phyloP scores from a whole-genome alignment of 2,113 vertebrate species.

The Python bivittatus region DNA sequence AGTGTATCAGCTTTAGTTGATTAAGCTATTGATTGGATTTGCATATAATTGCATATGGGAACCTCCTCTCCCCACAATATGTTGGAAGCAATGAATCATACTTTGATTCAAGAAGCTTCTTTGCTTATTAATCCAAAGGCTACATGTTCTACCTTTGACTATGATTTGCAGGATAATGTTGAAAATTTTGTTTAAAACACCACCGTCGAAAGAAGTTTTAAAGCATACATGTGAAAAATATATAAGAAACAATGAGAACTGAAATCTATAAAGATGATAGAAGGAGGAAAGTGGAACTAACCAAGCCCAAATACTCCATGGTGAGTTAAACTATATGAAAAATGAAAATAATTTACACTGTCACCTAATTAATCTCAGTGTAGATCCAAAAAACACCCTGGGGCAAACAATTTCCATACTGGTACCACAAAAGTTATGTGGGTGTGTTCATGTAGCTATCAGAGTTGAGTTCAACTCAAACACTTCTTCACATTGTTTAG shows the following conservation, averaged over 20 bases:
- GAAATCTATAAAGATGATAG: too few species aligned
- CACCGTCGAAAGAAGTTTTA: not conserved
- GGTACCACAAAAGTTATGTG: too few species aligned
- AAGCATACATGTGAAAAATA: not conserved
- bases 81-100: not conserved
- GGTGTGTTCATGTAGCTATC: too few species aligned
- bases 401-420: too few species aligned
- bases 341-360: too few species aligned
- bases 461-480: too few species aligned
- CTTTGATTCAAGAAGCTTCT: not conserved
- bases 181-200: not conserved
- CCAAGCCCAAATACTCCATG: too few species aligned
- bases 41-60: not conserved
- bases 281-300: too few species aligned
- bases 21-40: conserved; percentile 8
- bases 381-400: too few species aligned
- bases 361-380: too few species aligned
- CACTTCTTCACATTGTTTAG: too few species aligned
- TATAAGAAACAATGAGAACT: not conserved
- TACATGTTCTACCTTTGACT: not conserved
- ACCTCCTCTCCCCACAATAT: not conserved
- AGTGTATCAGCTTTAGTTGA: not conserved
- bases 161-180: not conserved
- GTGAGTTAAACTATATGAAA: too few species aligned
- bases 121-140: not conserved